Evolutionary conservation across 1,140 invertebrate genomes (phyloP).

Genomic region (Steinernema khuongi): DNA sequence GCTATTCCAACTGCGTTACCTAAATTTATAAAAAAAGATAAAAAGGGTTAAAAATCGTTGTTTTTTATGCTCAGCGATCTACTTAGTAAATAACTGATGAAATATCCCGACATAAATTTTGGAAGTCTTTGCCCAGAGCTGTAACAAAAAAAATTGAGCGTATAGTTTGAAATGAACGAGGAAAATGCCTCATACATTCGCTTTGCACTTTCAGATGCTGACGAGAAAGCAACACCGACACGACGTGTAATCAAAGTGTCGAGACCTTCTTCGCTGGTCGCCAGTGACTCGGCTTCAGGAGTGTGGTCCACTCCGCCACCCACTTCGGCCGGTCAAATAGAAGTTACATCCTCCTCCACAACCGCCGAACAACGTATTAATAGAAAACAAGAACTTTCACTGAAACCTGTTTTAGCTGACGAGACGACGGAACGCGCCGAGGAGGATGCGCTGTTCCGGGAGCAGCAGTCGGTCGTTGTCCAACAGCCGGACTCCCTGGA

Average conservation of each 20-base stretch:
- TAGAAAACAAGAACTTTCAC: background rate
- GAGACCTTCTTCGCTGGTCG: background rate
- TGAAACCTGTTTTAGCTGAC: background rate
- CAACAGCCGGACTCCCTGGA: background rate
- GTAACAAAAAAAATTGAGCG: too few species aligned
- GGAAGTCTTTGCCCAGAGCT: too few species aligned
- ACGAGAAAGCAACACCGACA: background rate
- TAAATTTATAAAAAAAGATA: too few species aligned
- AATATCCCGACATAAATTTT: too few species aligned
- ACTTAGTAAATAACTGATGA: too few species aligned
- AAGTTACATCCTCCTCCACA: slow-evolving; percentile 1
- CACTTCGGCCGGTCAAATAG: background rate
- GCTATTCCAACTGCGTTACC: too few species aligned
- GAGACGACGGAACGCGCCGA: background rate
- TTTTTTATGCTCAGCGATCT: too few species aligned
- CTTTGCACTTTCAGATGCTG: background rate
- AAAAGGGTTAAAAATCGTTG: too few species aligned
- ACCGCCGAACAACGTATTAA: background rate
- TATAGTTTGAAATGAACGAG: too few species aligned
- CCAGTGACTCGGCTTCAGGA: background rate
- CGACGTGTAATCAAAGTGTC: background rate
- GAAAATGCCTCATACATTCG: background rate
- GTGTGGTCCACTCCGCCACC: background rate
- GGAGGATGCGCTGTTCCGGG: background rate
- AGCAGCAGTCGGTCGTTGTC: background rate